phyloP scores from a whole-genome alignment of 2,113 vertebrate genomes.

The Cynoglossus semilaevis region DNA sequence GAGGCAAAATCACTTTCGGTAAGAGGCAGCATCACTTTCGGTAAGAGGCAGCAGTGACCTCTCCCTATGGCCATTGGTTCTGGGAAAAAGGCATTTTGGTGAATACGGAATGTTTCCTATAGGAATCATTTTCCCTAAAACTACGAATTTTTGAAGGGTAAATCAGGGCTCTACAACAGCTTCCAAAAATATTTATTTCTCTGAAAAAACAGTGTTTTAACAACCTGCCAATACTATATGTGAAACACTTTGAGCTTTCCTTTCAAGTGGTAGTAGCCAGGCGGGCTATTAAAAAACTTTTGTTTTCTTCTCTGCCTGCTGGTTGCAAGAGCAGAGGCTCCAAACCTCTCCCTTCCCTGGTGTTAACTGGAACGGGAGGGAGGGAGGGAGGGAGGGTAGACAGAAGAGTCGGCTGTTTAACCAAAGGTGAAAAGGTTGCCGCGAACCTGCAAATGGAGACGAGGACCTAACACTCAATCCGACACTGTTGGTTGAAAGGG shows the following conservation, averaged over 20 bases:
- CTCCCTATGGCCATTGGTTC: too few relatives aligned
- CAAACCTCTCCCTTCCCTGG: constrained; percentile 32
- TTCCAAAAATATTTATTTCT: neutral
- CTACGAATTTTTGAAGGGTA: too few relatives aligned
- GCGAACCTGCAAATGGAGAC: constrained; percentile 54
- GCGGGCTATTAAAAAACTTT: constrained; percentile 37
- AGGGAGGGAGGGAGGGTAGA: constrained; percentile 9
- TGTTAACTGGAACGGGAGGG: constrained; percentile 8
- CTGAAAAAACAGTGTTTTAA: neutral
- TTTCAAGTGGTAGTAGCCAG: constrained; percentile 1
- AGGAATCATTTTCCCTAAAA: too few relatives aligned
- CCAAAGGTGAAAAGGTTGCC: constrained; percentile 60
- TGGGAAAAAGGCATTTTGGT: too few relatives aligned
- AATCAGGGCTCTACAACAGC: too few relatives aligned
- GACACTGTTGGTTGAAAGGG: constrained; percentile 32
- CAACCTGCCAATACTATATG: constrained; percentile 14
- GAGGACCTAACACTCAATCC: constrained; percentile 32
- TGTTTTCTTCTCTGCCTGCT: constrained; percentile 43
- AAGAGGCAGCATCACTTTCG: too few relatives aligned
- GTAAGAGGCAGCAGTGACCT: too few relatives aligned
- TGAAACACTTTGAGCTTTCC: constrained; percentile 38
- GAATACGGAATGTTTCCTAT: too few relatives aligned
- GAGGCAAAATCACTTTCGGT: too few relatives aligned
- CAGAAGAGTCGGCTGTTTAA: constrained; percentile 28
- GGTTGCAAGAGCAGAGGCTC: constrained; percentile 36